These are phyloP conservation scores for Philonicus albiceps DNA, from an alignment of 2,888 invertebrate genomes.

Conservation along the genomic window DNA sequence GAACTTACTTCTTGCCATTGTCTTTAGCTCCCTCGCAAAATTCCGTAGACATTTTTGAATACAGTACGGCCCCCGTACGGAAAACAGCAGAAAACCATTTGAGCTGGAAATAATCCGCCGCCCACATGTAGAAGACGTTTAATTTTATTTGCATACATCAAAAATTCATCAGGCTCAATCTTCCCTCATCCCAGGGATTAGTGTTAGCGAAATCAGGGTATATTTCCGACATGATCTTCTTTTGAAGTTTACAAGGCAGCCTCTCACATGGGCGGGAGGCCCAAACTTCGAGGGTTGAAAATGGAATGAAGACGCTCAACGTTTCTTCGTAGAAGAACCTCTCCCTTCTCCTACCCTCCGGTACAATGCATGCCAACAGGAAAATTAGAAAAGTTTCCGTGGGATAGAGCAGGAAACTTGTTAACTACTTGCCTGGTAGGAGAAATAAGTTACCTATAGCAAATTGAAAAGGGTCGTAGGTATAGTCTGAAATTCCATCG, in stretches of 20 bases:
- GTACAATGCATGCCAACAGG: neutral
- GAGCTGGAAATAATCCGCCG: neutral
- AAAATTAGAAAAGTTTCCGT: neutral
- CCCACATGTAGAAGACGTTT: constrained; percentile 12
- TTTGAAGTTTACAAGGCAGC: constrained; percentile 14
- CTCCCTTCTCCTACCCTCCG: neutral
- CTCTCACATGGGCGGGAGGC: neutral
- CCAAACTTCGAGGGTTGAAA: neutral
- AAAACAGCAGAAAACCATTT: constrained; percentile 5
- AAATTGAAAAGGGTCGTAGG: too few relatives aligned
- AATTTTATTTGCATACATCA: constrained; percentile 29
- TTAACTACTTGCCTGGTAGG: neutral
- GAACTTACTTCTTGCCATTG: neutral
- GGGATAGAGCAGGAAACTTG: neutral
- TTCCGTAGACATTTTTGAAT: neutral
- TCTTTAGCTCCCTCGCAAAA: neutral
- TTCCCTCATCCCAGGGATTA: neutral
- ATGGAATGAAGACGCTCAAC: neutral
- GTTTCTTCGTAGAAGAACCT: neutral
- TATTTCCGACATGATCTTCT: neutral
- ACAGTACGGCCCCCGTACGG: neutral
- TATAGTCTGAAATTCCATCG: too few relatives aligned
- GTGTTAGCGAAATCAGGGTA: constrained; percentile 14
- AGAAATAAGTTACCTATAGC: neutral
- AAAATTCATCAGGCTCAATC: constrained; percentile 12